These are phyloP conservation scores for Polydrusus cervinus DNA, from an alignment of 2,888 invertebrate genomes.

Conservation along the genomic window DNA sequence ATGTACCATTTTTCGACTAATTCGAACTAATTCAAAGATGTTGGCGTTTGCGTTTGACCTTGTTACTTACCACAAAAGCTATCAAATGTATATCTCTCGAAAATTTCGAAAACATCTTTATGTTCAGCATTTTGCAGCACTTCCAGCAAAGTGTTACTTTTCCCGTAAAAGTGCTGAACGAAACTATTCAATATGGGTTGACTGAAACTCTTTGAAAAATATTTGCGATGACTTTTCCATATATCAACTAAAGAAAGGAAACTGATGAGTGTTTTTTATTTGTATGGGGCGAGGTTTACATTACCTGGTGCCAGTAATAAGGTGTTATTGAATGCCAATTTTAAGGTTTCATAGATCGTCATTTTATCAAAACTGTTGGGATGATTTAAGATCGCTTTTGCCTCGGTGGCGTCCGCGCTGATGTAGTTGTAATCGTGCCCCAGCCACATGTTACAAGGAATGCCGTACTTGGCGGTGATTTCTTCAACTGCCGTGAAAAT, in stretches of 20 bases:
- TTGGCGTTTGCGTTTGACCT: too few relatives aligned
- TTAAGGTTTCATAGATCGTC: constrained; percentile 42
- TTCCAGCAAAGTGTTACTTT: constrained; percentile 45
- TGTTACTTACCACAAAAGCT: constrained; percentile 51
- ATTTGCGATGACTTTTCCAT: constrained; percentile 54
- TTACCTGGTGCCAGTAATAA: constrained; percentile 52
- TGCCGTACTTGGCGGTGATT: constrained; percentile 41
- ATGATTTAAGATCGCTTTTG: constrained; percentile 52
- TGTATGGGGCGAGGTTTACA: too few relatives aligned
- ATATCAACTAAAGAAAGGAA: constrained; percentile 38
- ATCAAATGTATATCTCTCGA: constrained; percentile 53
- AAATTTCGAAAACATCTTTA: constrained; percentile 47
- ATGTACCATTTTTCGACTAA: not conserved
- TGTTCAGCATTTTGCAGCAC: constrained; percentile 46
- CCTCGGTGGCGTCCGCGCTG: constrained; percentile 51
- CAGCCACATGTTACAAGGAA: constrained; percentile 53
- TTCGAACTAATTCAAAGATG: not conserved
- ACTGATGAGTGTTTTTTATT: too few relatives aligned
- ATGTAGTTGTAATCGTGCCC: constrained; percentile 55
- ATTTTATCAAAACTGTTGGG: constrained; percentile 51
- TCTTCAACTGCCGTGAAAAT: constrained; percentile 43
- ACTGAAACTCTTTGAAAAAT: constrained; percentile 51
- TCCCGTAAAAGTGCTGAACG: constrained; percentile 51
- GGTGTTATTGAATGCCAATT: constrained; percentile 39
- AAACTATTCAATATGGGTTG: constrained; percentile 52